Conservation (phyloP, 2,888 invertebrate genomes). For the Yponomeuta plumbellus region DNA sequence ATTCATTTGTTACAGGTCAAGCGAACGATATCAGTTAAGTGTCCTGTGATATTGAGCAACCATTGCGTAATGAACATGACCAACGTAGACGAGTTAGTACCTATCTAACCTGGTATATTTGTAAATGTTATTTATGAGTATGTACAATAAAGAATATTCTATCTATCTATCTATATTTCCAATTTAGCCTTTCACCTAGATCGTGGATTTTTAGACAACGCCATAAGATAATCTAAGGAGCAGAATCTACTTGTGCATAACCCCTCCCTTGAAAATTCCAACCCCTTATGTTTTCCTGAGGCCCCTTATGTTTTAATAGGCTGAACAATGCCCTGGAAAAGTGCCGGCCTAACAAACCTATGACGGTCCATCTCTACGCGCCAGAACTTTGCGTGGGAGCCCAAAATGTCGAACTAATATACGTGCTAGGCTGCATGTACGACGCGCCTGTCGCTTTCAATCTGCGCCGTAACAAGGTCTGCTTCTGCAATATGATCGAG, state of each 20-base stretch:
- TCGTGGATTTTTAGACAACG: not conserved
- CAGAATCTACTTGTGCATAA: too few relatives aligned
- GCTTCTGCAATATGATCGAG: constrained; percentile 63
- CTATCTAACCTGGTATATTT: constrained; percentile 9
- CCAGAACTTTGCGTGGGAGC: constrained; percentile 55
- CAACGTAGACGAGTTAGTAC: constrained; percentile 61
- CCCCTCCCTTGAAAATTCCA: too few relatives aligned
- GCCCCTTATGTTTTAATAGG: constrained; percentile 31
- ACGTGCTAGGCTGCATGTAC: constrained; percentile 58
- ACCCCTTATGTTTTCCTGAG: not conserved
- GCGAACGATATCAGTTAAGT: constrained; percentile 57
- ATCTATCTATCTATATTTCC: too few relatives aligned
- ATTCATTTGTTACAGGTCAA: constrained; percentile 46
- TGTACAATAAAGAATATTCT: too few relatives aligned
- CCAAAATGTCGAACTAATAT: constrained; percentile 48
- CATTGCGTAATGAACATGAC: constrained; percentile 66
- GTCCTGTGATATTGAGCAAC: constrained; percentile 63
- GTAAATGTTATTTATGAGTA: too few relatives aligned
- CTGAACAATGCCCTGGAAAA: constrained; percentile 54
- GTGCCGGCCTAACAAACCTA: constrained; percentile 52
- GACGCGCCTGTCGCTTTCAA: constrained; percentile 50
- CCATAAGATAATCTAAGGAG: not conserved
- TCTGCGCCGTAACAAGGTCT: constrained; percentile 59
- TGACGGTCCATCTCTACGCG: constrained; percentile 49
- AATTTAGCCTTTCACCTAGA: not conserved